phyloP scores from a whole-genome alignment of 92 coral and sea anemone genomes.

The Meandrina meandrites region DNA sequence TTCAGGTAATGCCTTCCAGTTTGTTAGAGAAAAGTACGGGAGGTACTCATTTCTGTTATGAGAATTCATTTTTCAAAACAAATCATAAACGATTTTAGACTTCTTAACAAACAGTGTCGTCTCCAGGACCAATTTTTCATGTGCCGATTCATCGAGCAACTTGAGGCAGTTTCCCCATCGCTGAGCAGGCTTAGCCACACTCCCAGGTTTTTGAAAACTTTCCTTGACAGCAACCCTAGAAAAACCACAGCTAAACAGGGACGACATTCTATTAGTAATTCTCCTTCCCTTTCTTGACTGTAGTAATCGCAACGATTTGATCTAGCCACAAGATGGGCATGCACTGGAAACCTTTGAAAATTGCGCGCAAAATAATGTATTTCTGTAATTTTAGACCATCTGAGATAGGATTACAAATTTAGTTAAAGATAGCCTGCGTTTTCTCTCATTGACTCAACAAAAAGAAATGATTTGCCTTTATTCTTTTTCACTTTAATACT shows the following conservation, averaged over 20 bases:
- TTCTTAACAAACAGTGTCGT: slow-evolving; percentile 14
- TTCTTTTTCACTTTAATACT: not conserved
- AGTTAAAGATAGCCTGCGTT: slow-evolving; percentile 14
- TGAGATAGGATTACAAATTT: slow-evolving; percentile 13
- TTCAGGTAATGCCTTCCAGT: slow-evolving; percentile 25
- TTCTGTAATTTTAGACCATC: not conserved
- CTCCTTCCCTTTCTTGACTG: not conserved
- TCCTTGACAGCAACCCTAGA: slow-evolving; percentile 10
- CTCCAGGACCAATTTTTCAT: not conserved
- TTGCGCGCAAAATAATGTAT: slow-evolving; percentile 29
- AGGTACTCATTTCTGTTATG: slow-evolving; percentile 16
- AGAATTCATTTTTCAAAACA: slow-evolving; percentile 24
- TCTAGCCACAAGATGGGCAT: slow-evolving; percentile 9
- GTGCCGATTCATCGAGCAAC: slow-evolving; percentile 17
- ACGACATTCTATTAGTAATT: not conserved
- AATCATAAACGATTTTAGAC: slow-evolving; percentile 14
- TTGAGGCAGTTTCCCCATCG: slow-evolving; percentile 10
- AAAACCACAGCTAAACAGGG: slow-evolving; percentile 9
- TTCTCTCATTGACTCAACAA: not conserved
- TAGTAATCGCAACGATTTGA: not conserved
- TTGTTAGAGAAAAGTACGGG: slow-evolving; percentile 11
- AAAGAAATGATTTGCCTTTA: not conserved
- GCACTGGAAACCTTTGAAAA: not conserved
- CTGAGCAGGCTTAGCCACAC: not conserved
- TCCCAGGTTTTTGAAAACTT: slow-evolving; percentile 24